These are phyloP conservation scores for Cryptosula pallasiana DNA, from an alignment of 2,888 invertebrate genomes.

Conservation along the genomic window DNA sequence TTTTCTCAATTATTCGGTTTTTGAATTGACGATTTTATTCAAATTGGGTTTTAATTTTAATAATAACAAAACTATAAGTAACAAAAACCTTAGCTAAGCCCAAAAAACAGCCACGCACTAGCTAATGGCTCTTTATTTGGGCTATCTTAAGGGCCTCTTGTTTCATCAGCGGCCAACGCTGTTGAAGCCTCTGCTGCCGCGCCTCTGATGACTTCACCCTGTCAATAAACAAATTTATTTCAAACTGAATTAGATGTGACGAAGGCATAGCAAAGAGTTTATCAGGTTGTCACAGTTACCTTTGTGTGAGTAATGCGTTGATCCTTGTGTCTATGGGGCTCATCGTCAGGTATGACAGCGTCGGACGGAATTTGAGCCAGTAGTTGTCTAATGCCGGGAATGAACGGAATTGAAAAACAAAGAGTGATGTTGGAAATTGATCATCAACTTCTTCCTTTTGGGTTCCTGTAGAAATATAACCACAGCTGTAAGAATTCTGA, in stretches of 20 bases:
- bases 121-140: conserved; percentile 7
- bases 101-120: too few species aligned
- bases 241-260: too few species aligned
- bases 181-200: conserved; percentile 12
- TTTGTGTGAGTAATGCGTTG: conserved; percentile 36
- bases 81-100: too few species aligned
- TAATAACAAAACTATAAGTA: too few species aligned
- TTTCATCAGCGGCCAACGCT: conserved; percentile 24
- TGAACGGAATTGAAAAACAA: conserved; percentile 36
- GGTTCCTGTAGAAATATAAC: conserved; percentile 29
- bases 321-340: conserved; percentile 36
- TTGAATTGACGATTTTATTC: too few species aligned
- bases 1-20: too few species aligned
- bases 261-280: too few species aligned
- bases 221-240: too few species aligned
- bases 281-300: too few species aligned
- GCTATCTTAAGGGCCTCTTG: conserved; percentile 21
- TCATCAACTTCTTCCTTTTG: conserved; percentile 28
- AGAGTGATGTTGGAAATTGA: conserved; percentile 31
- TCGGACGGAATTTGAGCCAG: conserved; percentile 32
- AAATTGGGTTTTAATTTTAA: too few species aligned
- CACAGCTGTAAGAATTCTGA: too few species aligned
- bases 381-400: conserved; percentile 39
- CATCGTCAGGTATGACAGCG: conserved; percentile 33
- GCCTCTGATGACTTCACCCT: conserved; percentile 22